These are phyloP conservation scores for Erythrolamprus reginae DNA, from an alignment of 2,113 vertebrate genomes.

Conservation along the genomic window DNA sequence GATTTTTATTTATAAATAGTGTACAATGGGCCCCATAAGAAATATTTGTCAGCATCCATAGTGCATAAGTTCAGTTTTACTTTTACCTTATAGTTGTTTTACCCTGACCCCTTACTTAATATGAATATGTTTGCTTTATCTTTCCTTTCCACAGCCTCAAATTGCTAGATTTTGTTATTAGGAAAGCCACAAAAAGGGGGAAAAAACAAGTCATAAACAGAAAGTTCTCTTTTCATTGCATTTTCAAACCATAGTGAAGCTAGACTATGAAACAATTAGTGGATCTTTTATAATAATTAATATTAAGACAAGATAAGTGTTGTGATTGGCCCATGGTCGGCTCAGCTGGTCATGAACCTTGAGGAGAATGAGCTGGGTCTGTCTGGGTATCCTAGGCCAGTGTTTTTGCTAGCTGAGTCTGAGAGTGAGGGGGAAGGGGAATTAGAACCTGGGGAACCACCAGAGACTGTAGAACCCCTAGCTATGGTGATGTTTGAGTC, in stretches of 20 bases:
- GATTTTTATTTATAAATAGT: conserved; percentile 10
- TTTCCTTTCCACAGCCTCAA: neutral
- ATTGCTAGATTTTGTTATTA: neutral
- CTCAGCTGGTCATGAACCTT: too few species aligned
- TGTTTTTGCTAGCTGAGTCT: too few species aligned
- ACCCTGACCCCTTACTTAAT: neutral
- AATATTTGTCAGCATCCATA: neutral
- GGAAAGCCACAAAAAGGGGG: neutral
- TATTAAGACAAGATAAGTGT: too few species aligned
- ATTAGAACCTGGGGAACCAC: too few species aligned
- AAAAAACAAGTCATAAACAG: neutral
- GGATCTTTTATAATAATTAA: too few species aligned
- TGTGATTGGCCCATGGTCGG: too few species aligned
- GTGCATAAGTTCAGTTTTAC: neutral
- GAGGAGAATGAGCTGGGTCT: too few species aligned
- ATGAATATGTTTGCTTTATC: neutral
- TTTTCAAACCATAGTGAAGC: neutral
- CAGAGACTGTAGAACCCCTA: too few species aligned
- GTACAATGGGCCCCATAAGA: neutral
- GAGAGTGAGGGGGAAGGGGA: too few species aligned
- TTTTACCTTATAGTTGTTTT: neutral
- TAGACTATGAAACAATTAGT: neutral
- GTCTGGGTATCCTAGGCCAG: too few species aligned
- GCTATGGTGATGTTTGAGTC: too few species aligned
- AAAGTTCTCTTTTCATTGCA: neutral